Evolutionary conservation across 2,797 vertebrate species (phyloP).

Genomic region (Tangara arthus): DNA sequence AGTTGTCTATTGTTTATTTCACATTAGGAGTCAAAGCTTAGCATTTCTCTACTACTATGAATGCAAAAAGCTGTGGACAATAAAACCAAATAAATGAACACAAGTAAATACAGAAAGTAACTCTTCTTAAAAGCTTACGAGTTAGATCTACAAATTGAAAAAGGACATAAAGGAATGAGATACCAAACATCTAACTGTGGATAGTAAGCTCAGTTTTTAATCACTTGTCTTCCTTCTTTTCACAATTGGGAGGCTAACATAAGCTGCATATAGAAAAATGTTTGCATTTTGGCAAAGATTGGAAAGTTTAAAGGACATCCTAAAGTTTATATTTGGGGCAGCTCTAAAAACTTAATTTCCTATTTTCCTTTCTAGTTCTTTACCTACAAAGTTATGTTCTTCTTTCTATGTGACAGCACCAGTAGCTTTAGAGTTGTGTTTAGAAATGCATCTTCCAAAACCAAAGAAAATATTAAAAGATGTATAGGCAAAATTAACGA

Average conservation of each 20-base stretch:
- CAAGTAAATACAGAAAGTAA: background rate
- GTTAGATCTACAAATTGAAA: background rate
- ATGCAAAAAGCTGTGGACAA: background rate
- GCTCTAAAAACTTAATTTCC: background rate
- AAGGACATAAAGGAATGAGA: rapidly evolving
- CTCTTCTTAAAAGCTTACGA: background rate
- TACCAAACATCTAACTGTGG: background rate
- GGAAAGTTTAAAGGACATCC: background rate
- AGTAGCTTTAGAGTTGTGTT: background rate
- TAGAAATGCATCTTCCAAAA: background rate
- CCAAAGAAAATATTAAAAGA: background rate
- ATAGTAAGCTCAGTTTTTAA: background rate
- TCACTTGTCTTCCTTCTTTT: background rate
- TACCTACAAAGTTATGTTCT: background rate
- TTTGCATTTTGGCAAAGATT: background rate
- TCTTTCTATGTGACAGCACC: background rate
- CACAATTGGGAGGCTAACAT: background rate
- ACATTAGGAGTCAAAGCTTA: background rate
- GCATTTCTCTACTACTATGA: background rate
- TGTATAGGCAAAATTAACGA: background rate
- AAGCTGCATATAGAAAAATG: background rate
- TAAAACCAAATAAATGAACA: background rate
- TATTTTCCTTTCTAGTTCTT: background rate
- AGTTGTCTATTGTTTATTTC: background rate
- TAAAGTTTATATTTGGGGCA: background rate